Conservation (phyloP, 2,113 vertebrate genomes). For the Seriola dumerili region DNA sequence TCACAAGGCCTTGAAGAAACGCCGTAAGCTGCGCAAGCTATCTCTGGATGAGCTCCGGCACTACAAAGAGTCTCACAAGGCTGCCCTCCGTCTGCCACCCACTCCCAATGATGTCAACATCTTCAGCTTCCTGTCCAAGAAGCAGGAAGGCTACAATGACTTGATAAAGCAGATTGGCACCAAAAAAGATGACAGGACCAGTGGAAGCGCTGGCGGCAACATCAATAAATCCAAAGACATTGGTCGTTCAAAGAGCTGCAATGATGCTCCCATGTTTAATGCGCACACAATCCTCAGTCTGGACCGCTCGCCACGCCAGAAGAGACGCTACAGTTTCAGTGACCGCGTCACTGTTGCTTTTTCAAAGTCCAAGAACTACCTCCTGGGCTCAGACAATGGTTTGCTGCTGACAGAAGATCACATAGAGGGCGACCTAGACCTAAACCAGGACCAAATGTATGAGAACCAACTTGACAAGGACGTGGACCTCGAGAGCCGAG, state of each 20-base stretch:
- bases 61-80: constrained; percentile 84
- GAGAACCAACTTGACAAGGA: constrained; percentile 96
- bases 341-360: constrained; percentile 91
- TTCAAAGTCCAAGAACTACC: constrained; percentile 90
- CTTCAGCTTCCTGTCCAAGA: constrained; percentile 96
- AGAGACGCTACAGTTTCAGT: constrained; percentile 85
- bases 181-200: constrained; percentile 76
- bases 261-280: constrained; percentile 61
- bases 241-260: constrained; percentile 82
- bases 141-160: constrained; percentile 95
- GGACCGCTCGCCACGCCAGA: constrained; percentile 83
- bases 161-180: constrained; percentile 96
- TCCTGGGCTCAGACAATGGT: constrained; percentile 87
- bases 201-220: constrained; percentile 62
- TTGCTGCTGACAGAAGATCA: constrained; percentile 84
- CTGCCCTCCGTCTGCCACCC: constrained; percentile 80
- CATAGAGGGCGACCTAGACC: constrained; percentile 74
- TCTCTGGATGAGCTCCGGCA: constrained; percentile 90
- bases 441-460: constrained; percentile 77
- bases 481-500: constrained; percentile 82
- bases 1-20: constrained; percentile 98
- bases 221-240: constrained; percentile 59
- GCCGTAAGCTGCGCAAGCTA: constrained; percentile 92
- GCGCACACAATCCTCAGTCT: constrained; percentile 82
- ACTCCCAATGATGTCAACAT: constrained; percentile 92